Conservation (phyloP, 2,888 invertebrate genomes). For the Myopa testacea region DNA sequence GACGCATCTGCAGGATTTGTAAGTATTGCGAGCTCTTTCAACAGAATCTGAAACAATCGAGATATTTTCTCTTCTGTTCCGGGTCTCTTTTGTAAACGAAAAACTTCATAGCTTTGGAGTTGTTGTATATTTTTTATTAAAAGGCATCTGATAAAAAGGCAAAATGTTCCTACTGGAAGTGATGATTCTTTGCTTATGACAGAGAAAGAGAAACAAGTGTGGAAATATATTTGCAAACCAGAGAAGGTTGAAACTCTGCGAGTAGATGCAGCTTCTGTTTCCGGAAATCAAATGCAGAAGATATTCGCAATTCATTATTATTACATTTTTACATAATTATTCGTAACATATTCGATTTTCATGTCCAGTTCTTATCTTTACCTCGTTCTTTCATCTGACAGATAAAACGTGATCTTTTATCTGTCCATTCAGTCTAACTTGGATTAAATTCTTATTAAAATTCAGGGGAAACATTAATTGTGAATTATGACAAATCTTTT, state of each 20-base stretch:
- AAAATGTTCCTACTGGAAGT: not conserved
- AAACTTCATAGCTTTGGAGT: not conserved
- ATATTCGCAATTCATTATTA: too few relatives aligned
- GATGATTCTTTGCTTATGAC: not conserved
- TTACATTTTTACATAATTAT: too few relatives aligned
- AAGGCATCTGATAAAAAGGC: conserved; percentile 24
- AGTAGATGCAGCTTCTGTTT: too few relatives aligned
- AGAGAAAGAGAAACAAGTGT: not conserved
- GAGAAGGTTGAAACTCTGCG: too few relatives aligned
- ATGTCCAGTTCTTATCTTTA: too few relatives aligned
- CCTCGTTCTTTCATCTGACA: too few relatives aligned
- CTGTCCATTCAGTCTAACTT: too few relatives aligned
- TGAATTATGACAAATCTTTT: not conserved
- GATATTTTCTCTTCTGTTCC: not conserved
- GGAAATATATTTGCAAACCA: not conserved
- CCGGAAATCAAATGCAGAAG: too few relatives aligned
- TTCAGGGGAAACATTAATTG: too few relatives aligned
- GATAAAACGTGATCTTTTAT: too few relatives aligned
- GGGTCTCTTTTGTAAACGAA: not conserved
- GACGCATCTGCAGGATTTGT: conserved; percentile 85
- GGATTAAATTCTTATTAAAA: too few relatives aligned
- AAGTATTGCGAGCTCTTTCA: conserved; percentile 70
- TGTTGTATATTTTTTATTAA: not conserved
- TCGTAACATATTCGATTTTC: too few relatives aligned
- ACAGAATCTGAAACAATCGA: not conserved